A percentile compares a stretch with the other conserved stretches of the same genome.
These are phyloP conservation scores for Monochamus saltuarius DNA, from an alignment of 1,140 invertebrate genomes.

Conservation along the genomic window DNA sequence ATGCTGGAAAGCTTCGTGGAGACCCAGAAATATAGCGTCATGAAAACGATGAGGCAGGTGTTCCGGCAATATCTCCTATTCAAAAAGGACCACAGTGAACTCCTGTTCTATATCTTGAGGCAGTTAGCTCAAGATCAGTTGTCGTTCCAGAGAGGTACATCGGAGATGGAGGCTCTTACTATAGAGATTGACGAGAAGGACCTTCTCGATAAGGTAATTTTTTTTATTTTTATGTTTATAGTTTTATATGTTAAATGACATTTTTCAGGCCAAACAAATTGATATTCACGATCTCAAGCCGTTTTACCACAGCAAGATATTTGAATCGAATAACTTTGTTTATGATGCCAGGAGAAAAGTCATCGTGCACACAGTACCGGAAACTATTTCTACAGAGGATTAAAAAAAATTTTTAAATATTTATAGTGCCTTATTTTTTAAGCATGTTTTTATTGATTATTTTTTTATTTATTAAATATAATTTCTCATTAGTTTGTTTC, in stretches of 20 bases:
- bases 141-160: slow-evolving; percentile 81
- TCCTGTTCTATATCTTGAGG: slow-evolving; percentile 93
- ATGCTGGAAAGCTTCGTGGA: slow-evolving; percentile 98
- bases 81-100: slow-evolving; percentile 94
- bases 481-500: no score
- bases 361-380: slow-evolving; percentile 80
- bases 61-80: slow-evolving; percentile 93
- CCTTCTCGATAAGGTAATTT: slow-evolving; percentile 76
- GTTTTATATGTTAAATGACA: no score
- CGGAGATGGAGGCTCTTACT: slow-evolving; percentile 66
- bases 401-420: slow-evolving; percentile 16
- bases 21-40: slow-evolving; percentile 97
- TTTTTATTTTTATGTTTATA: slow-evolving; percentile 9
- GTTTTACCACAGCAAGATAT: slow-evolving; percentile 92
- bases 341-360: slow-evolving; percentile 83
- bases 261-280: slow-evolving; percentile 83
- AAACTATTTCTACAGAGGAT: slow-evolving; percentile 45
- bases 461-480: no score
- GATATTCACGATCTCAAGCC: slow-evolving; percentile 86
- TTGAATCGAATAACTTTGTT: slow-evolving; percentile 85
- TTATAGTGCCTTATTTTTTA: no score
- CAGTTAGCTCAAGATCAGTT: slow-evolving; percentile 92
- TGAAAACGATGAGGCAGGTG: slow-evolving; percentile 92
- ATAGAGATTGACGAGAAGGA: slow-evolving; percentile 93
- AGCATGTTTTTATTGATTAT: no score